Evolutionary conservation across 2,888 invertebrate genomes (phyloP), one percentile per base, ranked within the genome.

Genomic region (Drosophila testacea): DNA sequence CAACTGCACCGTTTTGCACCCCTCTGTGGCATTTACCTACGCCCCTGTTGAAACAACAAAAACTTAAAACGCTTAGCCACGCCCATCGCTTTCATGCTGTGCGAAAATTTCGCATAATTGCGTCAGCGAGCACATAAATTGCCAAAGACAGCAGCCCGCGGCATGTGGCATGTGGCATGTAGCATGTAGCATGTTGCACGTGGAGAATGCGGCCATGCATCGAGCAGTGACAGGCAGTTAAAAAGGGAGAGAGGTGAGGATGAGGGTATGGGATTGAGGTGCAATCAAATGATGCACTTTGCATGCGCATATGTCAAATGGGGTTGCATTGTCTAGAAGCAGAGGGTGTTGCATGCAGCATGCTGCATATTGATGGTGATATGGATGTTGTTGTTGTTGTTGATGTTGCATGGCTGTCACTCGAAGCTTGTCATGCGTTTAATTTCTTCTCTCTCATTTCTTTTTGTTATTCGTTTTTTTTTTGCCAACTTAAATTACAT

Each of bases 81-180:
- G 89, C 83, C 89, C 84, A 64, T 32, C 62, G 56, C 9, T 68
- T 50, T 56, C 65, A 66, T 64, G 64, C 69, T 78, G 78, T 88
- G 89, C 88, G 79, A 81, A 89, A 85, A 88, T 83, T 85, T 89
- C 83, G 89, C 88, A 89, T 89, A 89, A 85, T 85, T 89, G 88
- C 89, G 89, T 83, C 83, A 77, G 85, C 88, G 73, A 80, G 72
- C 88, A 78, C 89, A 86, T 86, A 89, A 89, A 86, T 86, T 86
- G 85, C 73, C 88, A 89, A 88, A 88, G 85, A 86, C 90, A 86
- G 72, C 89, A 72, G 82, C 80, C 89, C 70, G 72, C 64, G 72
- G 87, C 63, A 71, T 75, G 69, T 50, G 69, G 60, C 69, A 74
- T 62, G 61, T 52, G 34, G 72, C 73, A 67, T 66, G 51, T 47